A percentile compares a stretch with the other conserved stretches of the same genome.
Evolutionary conservation across 37 sponge, comb jelly and placozoan species (phyloP).

Genomic region (Eunapius fragilis): DNA sequence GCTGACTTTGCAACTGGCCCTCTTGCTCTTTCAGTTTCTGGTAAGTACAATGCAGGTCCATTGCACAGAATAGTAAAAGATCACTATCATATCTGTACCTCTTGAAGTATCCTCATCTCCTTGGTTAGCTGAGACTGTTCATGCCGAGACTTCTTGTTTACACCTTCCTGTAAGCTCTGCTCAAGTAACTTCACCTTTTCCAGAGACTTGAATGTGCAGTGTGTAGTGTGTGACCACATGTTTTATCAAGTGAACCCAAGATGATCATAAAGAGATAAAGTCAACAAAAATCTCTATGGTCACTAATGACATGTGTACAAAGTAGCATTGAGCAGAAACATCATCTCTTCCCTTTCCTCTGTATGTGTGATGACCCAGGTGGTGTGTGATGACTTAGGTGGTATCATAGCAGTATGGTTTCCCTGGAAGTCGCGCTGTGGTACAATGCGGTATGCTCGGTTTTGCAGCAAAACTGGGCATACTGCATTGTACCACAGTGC

Average conservation of each 20-base stretch:
- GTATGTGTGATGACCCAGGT: no score
- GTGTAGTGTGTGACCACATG: conserved; percentile 24
- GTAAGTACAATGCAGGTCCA: not conserved
- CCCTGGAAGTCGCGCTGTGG: no score
- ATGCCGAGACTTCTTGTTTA: not conserved
- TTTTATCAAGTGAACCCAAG: not conserved
- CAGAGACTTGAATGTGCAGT: no score
- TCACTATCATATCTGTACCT: not conserved
- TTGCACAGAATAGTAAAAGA: not conserved
- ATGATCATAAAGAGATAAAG: no score
- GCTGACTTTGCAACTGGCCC: conserved; percentile 6
- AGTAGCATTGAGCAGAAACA: no score
- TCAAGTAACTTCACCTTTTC: conserved; percentile 18
- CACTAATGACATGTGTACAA: not conserved
- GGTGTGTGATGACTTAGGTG: no score
- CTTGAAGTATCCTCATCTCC: not conserved
- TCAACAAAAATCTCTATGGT: no score
- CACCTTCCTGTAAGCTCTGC: not conserved
- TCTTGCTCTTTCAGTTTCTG: conserved; percentile 53
- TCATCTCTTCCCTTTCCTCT: no score
- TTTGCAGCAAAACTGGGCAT: no score
- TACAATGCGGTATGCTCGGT: no score
- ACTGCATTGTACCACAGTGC: no score
- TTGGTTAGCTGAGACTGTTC: not conserved
- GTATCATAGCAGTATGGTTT: no score